Percentiles rank a stretch among this genome's conserved stretches.
Conservation (phyloP, 2,113 vertebrate species). For the Rattus rattus region DNA sequence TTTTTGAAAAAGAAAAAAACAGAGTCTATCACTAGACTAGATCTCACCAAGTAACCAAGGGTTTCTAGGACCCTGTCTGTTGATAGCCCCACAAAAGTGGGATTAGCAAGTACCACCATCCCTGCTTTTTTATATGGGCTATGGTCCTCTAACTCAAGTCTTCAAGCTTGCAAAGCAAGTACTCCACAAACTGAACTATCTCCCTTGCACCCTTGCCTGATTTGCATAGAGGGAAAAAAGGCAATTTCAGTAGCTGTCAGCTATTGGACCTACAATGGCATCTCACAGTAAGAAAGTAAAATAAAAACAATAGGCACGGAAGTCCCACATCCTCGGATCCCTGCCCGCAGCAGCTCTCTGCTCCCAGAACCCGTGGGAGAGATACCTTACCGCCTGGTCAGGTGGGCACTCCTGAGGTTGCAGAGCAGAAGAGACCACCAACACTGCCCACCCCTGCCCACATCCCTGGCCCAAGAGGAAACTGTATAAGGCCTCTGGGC, state of each 20-base stretch:
- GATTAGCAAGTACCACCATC: neutral
- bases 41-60: neutral
- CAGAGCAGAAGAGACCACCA: too few relatives aligned
- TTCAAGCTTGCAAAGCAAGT: neutral
- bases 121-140: neutral
- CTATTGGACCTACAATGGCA: neutral
- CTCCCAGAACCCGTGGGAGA: too few relatives aligned
- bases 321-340: too few relatives aligned
- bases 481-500: too few relatives aligned
- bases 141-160: neutral
- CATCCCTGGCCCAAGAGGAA: too few relatives aligned
- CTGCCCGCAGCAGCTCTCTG: too few relatives aligned
- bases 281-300: neutral
- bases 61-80: neutral
- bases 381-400: too few relatives aligned
- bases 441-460: too few relatives aligned
- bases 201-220: neutral
- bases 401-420: too few relatives aligned
- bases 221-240: neutral
- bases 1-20: neutral
- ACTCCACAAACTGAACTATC: neutral
- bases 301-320: neutral
- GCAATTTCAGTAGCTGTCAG: neutral
- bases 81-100: neutral
- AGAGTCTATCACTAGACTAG: neutral